Evolutionary conservation across 2,888 invertebrate genomes (phyloP), one percentile per base, ranked within the genome.

Genomic region (Altica lythri): DNA sequence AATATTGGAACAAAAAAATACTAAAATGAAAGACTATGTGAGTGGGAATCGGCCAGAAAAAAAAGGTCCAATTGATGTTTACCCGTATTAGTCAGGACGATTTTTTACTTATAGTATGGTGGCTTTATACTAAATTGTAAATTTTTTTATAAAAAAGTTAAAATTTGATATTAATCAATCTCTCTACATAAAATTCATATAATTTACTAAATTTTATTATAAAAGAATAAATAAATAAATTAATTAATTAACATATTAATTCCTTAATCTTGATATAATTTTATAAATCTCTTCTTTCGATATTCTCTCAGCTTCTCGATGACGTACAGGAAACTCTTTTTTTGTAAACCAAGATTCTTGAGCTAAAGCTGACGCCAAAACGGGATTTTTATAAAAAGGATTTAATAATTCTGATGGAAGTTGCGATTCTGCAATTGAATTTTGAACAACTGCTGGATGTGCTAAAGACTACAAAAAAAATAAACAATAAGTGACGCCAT

Each of bases 271-370:
- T 70, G 86, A 86, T 43, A 91, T 83, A 54, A 90, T 83, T 67
- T 86, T 84, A 65, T 83, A 89, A 53, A 92, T 88, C 69, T 85
- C 85, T 58, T 85, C 83, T 1, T 91, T 80, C 0, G 90, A 86
- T 56, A 92, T 92, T 73, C 88, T 88, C 66, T 91, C 90, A 0
- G 90, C 86, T 69, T 90, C 90, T 8, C 92, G 81, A 68, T 90
- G 83, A 34, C 85, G 80, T 1, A 91, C 90, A 56, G 86, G 87
- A 81, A 86, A 87, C 72, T 90, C 90, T 68, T 89, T 88, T 61
- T 86, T 82, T 0, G 84, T 81, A 62, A 89, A 84, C 88, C 90
- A 89, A 0, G 90, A 90, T 65, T 88, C 89, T 66, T 86, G 85
- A 1, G 91, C 90, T 6, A 92, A 78, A 0, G 83, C 86, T 4